Evolutionary conservation across 2,113 vertebrate genomes (phyloP).

Genomic region (Tauraco erythrolophus): DNA sequence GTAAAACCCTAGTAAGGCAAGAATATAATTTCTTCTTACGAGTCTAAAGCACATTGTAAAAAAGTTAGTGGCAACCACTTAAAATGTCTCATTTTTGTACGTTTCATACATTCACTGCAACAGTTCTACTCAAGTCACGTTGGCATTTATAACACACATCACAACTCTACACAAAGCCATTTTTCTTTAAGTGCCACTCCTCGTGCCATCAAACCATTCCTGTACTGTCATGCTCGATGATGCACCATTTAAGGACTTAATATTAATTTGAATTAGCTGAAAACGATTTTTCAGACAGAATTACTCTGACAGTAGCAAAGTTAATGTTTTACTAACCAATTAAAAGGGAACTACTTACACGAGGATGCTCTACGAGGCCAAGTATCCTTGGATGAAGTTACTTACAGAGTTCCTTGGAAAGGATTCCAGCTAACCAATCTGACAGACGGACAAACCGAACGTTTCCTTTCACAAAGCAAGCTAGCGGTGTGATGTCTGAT

Average conservation of each 20-base stretch:
- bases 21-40: not conserved
- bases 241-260: not conserved
- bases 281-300: not conserved
- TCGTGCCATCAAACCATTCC: not conserved
- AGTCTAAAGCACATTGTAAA: not conserved
- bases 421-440: not conserved
- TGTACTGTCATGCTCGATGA: not conserved
- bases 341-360: not conserved
- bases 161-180: rapidly evolving
- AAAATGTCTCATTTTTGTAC: rapidly evolving
- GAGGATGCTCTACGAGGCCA: not conserved
- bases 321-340: not conserved
- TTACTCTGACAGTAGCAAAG: not conserved
- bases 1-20: not conserved
- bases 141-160: not conserved
- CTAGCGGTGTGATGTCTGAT: not conserved
- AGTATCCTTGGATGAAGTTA: not conserved
- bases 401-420: not conserved
- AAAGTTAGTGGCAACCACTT: not conserved
- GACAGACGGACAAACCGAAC: not conserved
- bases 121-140: not conserved
- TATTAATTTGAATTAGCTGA: not conserved
- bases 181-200: not conserved
- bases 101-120: not conserved
- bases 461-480: not conserved